Base-by-base conservation (phyloP, 2,113 vertebrate genomes). In the Ochotona princeps region DNA sequence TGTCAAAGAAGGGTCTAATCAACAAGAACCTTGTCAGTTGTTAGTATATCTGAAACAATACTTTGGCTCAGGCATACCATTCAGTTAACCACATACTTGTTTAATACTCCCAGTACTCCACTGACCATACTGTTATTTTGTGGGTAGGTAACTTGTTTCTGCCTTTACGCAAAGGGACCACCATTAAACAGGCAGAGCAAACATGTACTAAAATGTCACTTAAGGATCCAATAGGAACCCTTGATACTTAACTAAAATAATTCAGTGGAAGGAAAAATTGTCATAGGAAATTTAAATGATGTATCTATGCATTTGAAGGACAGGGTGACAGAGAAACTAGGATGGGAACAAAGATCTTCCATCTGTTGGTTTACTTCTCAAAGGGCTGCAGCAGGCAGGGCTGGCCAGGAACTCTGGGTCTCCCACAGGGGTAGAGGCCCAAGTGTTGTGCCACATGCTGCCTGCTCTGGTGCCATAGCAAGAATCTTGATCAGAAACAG, bases 161-260 rank as follows among this genome's bases (percentile, higher is more conserved):
- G 44, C 21, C 8, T 79, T 81, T 84, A 63, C 32, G 57, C 73
- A 51, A 67, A 26, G 20, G 26, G n/a, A 32, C 90, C 25, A 73
- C 32, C 84, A 32, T 15, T 87, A 70, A 93, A 81, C 57, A 92
- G 54, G 83, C 72, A 26, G 84, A 25, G 80, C 7, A 87, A n/a
- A 87, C 1, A 38, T 10, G 14, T 66, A 47, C 26, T 54, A 47
- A 90, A 83, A 63, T 70, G 73, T 54, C 12, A 49, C 61, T 76
- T 35, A 66, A 91, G 94, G 38, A 5, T 11, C 63, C 32, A 83
- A 75, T 21, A 86, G 80, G n/a, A 94, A 80, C 20, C 5, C 15
- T 72, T 93, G 32, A 1, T 63, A 89, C 65, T 87, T 89, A 95
- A 38, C 61, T 72, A 84, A 73, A 72, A 89, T 8, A 20, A 94